Conservation (phyloP, 2,888 invertebrate genomes). For the Drosophila quinaria region DNA sequence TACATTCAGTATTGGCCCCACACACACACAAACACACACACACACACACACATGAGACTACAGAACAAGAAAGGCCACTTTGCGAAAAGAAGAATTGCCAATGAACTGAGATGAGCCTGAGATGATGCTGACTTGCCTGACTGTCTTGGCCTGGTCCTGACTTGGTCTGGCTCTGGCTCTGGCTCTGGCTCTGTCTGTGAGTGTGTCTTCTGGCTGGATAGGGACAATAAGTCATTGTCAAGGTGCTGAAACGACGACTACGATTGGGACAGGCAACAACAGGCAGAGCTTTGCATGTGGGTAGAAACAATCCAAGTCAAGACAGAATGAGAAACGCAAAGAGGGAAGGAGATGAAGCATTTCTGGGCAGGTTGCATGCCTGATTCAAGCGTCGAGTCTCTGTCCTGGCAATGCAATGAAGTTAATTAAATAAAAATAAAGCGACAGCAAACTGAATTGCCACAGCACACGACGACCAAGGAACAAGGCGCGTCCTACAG, state of each 20-base stretch:
- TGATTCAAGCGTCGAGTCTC: constrained; percentile 3
- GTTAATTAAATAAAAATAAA: constrained; percentile 80
- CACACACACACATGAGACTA: background rate
- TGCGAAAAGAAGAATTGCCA: constrained; percentile 70
- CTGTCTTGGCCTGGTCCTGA: constrained; percentile 18
- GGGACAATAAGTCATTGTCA: constrained; percentile 78
- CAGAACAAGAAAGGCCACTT: constrained; percentile 71
- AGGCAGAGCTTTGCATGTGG: constrained; percentile 66
- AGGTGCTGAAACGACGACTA: constrained; percentile 70
- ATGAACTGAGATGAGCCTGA: constrained; percentile 68
- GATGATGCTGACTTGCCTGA: constrained; percentile 40
- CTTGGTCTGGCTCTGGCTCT: background rate
- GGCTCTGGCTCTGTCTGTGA: constrained; percentile 3
- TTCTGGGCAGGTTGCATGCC: constrained; percentile 42
- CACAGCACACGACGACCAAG: constrained; percentile 41
- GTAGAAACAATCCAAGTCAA: constrained; percentile 37
- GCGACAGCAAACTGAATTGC: constrained; percentile 73
- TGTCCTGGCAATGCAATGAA: constrained; percentile 66
- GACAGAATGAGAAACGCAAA: background rate
- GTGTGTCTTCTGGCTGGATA: constrained; percentile 21
- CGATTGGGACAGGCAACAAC: constrained; percentile 57
- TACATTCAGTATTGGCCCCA: constrained; percentile 57
- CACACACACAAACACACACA: constrained; percentile 4
- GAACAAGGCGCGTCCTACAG: constrained; percentile 29
- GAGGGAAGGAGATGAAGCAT: background rate